Conservation (phyloP, 2,113 vertebrate genomes). For the Hemicordylus capensis region DNA sequence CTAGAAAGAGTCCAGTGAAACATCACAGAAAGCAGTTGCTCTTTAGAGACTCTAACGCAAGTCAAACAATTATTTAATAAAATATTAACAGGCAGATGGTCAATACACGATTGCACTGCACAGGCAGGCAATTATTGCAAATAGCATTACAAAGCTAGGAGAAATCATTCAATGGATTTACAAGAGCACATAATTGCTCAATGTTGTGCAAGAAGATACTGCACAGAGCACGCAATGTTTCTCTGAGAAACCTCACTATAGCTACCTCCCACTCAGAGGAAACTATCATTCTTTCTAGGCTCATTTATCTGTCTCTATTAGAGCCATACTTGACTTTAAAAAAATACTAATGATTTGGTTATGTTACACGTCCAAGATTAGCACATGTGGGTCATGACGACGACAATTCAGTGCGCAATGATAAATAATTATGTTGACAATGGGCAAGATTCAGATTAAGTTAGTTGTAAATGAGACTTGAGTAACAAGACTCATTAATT, state of each 20-base stretch:
- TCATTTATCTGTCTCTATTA: neutral
- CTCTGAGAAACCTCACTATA: neutral
- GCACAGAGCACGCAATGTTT: neutral
- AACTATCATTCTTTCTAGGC: neutral
- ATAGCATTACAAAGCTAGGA: neutral
- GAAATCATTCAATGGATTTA: conserved; percentile 30
- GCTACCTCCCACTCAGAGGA: neutral
- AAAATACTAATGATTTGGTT: neutral
- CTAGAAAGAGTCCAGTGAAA: conserved; percentile 18
- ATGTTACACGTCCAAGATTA: neutral
- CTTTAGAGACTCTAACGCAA: conserved; percentile 2
- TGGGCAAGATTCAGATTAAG: too few relatives aligned
- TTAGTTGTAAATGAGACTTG: too few relatives aligned
- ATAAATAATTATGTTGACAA: too few relatives aligned
- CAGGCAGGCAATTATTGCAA: conserved; percentile 29
- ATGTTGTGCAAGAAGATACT: neutral
- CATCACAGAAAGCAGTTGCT: conserved; percentile 9
- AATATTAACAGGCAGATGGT: conserved; percentile 36
- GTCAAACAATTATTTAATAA: conserved; percentile 35
- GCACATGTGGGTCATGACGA: too few relatives aligned
- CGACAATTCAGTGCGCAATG: too few relatives aligned
- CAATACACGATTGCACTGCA: conserved; percentile 34
- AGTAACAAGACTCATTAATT: too few relatives aligned
- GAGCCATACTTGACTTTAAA: neutral
- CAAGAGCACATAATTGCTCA: conserved; percentile 29